A percentile compares a stretch with the other conserved stretches of the same genome.
These are phyloP conservation scores for Heterodera filipjevi DNA, from an alignment of 2,888 invertebrate species.

Conservation along the genomic window DNA sequence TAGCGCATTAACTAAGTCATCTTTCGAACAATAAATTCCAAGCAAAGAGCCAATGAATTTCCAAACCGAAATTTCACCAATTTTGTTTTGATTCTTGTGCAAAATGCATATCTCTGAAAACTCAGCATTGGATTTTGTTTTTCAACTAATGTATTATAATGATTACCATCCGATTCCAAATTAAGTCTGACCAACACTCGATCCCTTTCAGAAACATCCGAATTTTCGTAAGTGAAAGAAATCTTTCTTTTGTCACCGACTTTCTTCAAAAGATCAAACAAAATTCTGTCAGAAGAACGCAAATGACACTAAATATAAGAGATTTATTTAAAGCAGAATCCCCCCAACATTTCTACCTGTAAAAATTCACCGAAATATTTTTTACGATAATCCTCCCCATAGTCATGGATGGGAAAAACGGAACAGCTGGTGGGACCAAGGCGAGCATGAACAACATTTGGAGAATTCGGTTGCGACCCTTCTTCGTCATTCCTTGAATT, in stretches of 20 bases:
- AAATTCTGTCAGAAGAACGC: background rate
- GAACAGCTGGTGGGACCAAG: background rate
- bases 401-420: background rate
- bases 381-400: background rate
- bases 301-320: background rate
- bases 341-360: no score
- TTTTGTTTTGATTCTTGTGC: background rate
- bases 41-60: conserved; percentile 21
- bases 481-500: background rate
- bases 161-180: background rate
- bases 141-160: background rate
- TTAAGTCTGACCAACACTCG: background rate
- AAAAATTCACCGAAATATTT: background rate
- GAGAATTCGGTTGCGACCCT: background rate
- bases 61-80: background rate
- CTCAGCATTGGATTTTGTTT: no score
- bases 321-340: background rate
- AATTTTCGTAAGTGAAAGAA: background rate
- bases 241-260: background rate
- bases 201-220: background rate
- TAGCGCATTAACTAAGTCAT: background rate
- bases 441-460: background rate
- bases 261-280: background rate
- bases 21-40: conserved; percentile 13
- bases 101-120: background rate